A percentile compares a stretch with the other conserved stretches of the same genome.
Evolutionary conservation across 2,888 invertebrate genomes (phyloP).

Genomic region (Drosophila mercatorum): DNA sequence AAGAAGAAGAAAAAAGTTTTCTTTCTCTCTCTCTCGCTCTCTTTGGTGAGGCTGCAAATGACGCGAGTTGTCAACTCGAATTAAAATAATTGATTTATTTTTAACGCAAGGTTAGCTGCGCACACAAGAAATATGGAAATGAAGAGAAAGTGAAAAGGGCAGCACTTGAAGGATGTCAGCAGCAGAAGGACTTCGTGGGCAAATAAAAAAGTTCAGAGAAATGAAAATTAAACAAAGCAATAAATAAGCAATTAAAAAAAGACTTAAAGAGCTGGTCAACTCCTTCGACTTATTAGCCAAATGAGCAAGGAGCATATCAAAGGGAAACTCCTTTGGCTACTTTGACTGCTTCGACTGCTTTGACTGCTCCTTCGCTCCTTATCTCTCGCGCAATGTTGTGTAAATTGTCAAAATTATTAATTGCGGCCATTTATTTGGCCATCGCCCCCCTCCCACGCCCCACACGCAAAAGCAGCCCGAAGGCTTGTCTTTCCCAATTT

Average conservation of each 20-base stretch:
- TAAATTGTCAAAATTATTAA: conserved; percentile 83
- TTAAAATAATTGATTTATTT: conserved; percentile 80
- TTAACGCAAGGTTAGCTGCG: conserved; percentile 58
- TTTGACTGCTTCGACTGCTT: conserved; percentile 1
- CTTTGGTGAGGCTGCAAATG: conserved; percentile 65
- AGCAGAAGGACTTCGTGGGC: conserved; percentile 21
- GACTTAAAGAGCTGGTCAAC: conserved; percentile 14
- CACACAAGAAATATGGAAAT: conserved; percentile 20
- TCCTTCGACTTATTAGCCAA: conserved; percentile 46
- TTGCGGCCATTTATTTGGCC: conserved; percentile 64
- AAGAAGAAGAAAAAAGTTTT: conserved; percentile 1
- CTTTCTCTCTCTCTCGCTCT: neutral
- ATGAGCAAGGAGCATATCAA: conserved; percentile 41
- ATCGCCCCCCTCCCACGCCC: conserved; percentile 16
- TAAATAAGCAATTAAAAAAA: conserved; percentile 53
- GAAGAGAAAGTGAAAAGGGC: conserved; percentile 40
- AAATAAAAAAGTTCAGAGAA: conserved; percentile 3
- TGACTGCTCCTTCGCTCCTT: conserved; percentile 21
- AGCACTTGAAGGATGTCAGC: conserved; percentile 37
- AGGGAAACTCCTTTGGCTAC: conserved; percentile 18
- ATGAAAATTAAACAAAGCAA: conserved; percentile 38
- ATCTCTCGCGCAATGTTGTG: conserved; percentile 72
- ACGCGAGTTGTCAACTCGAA: conserved; percentile 75
- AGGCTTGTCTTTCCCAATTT: conserved; percentile 12
- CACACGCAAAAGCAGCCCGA: conserved; percentile 29